A percentile compares a stretch with the other conserved stretches of the same genome.
Evolutionary conservation across 2,797 vertebrate species (phyloP).

Genomic region (Erithacus rubecula): DNA sequence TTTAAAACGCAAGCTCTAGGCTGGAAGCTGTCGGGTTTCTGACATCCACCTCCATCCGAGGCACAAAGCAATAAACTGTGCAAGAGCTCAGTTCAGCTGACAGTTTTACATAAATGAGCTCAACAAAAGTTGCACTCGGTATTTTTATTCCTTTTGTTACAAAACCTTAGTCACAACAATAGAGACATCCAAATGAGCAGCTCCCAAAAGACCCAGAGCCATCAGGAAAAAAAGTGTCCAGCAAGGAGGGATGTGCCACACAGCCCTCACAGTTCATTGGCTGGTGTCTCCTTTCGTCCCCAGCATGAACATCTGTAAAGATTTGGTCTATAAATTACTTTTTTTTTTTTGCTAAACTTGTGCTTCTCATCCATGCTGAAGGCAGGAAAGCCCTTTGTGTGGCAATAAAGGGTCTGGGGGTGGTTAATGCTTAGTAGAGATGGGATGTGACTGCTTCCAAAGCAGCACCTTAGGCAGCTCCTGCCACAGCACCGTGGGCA

Average conservation of each 20-base stretch:
- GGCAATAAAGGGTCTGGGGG: background rate
- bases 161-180: background rate
- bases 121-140: background rate
- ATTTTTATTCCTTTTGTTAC: background rate
- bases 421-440: background rate
- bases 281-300: background rate
- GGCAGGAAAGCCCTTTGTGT: background rate
- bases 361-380: background rate
- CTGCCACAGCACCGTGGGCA: fast-evolving
- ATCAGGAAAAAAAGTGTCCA: background rate
- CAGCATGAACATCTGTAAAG: fast-evolving
- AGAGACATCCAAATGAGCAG: background rate
- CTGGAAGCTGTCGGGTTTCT: background rate
- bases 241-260: background rate
- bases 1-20: background rate
- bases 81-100: background rate
- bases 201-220: background rate
- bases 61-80: background rate
- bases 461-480: background rate
- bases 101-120: background rate
- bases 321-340: background rate
- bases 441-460: background rate
- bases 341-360: background rate
- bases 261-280: background rate
- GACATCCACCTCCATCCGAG: background rate